Evolutionary conservation across 2,797 vertebrate genomes (phyloP).

Genomic region (Lutjanus campechanus): DNA sequence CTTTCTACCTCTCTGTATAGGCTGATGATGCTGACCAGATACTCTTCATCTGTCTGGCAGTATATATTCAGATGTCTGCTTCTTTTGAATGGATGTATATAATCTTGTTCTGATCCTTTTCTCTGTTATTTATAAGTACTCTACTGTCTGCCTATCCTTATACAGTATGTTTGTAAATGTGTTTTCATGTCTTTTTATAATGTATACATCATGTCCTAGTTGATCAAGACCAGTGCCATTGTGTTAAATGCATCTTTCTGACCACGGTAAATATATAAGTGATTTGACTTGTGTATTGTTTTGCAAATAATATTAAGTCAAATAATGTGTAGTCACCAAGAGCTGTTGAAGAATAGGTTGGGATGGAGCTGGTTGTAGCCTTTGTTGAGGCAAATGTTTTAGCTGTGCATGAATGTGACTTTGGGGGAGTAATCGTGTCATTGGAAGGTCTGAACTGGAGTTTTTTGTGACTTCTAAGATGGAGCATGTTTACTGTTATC

Average conservation of each 20-base stretch:
- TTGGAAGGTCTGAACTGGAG: slow-evolving; percentile 12
- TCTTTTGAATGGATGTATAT: slow-evolving; percentile 63
- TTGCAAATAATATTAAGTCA: slow-evolving; percentile 33
- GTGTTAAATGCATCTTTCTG: slow-evolving; percentile 55
- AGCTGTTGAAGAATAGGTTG: slow-evolving; percentile 3
- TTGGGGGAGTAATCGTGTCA: not conserved
- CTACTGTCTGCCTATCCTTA: slow-evolving; percentile 42
- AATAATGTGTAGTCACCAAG: slow-evolving; percentile 6
- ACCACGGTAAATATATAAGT: slow-evolving; percentile 29
- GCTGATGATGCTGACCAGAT: slow-evolving; percentile 40
- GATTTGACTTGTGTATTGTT: slow-evolving; percentile 44
- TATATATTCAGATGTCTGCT: slow-evolving; percentile 40
- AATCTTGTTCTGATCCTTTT: slow-evolving; percentile 55
- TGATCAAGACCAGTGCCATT: slow-evolving; percentile 66
- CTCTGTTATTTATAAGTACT: slow-evolving; percentile 73
- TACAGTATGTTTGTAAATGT: slow-evolving; percentile 49
- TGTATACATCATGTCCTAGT: slow-evolving; percentile 47
- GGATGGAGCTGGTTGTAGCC: slow-evolving; percentile 14
- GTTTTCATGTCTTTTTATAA: slow-evolving; percentile 63
- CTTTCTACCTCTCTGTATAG: slow-evolving; percentile 22
- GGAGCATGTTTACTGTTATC: slow-evolving; percentile 44
- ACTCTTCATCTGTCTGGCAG: slow-evolving; percentile 36
- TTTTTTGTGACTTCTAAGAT: slow-evolving; percentile 30
- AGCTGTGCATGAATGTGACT: slow-evolving; percentile 38
- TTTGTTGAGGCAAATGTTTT: slow-evolving; percentile 46